These are phyloP conservation scores for Trichopria drosophilae DNA, from an alignment of 2,888 invertebrate genomes.

Conservation along the genomic window DNA sequence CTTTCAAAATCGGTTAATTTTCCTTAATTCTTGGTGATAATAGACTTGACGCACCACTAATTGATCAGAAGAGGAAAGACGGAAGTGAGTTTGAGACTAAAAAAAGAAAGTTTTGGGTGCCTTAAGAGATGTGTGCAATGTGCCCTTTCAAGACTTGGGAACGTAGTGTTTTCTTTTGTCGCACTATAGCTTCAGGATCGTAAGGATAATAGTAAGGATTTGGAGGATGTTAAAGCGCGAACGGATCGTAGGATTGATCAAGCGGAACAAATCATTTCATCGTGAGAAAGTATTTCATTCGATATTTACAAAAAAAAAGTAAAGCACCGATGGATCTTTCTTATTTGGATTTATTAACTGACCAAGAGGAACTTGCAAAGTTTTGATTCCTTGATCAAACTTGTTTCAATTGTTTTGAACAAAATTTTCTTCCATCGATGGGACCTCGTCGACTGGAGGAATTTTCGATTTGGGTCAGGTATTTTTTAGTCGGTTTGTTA, in stretches of 20 bases:
- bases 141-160: slow-evolving; percentile 32
- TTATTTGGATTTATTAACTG: slow-evolving; percentile 13
- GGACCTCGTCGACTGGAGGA: slow-evolving; percentile 28
- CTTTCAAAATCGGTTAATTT: slow-evolving; percentile 12
- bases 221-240: too few relatives aligned
- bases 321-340: too few relatives aligned
- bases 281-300: slow-evolving; percentile 18
- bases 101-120: too few relatives aligned
- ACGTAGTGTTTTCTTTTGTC: slow-evolving; percentile 28
- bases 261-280: slow-evolving; percentile 29
- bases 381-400: slow-evolving; percentile 26
- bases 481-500: slow-evolving; percentile 28
- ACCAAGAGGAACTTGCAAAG: slow-evolving; percentile 30
- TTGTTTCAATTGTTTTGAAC: slow-evolving; percentile 17
- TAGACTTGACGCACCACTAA: slow-evolving; percentile 13
- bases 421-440: slow-evolving; percentile 22
- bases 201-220: slow-evolving; percentile 14
- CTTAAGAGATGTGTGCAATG: slow-evolving; percentile 25
- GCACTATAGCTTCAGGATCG: slow-evolving; percentile 16
- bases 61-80: slow-evolving; percentile 9
- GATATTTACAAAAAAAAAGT: slow-evolving; percentile 19
- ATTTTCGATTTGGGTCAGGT: slow-evolving; percentile 24
- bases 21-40: slow-evolving; percentile 11
- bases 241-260: slow-evolving; percentile 11
- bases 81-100: too few relatives aligned